Base-by-base conservation (phyloP, 2,113 vertebrate genomes). In the Entosphenus tridentatus region DNA sequence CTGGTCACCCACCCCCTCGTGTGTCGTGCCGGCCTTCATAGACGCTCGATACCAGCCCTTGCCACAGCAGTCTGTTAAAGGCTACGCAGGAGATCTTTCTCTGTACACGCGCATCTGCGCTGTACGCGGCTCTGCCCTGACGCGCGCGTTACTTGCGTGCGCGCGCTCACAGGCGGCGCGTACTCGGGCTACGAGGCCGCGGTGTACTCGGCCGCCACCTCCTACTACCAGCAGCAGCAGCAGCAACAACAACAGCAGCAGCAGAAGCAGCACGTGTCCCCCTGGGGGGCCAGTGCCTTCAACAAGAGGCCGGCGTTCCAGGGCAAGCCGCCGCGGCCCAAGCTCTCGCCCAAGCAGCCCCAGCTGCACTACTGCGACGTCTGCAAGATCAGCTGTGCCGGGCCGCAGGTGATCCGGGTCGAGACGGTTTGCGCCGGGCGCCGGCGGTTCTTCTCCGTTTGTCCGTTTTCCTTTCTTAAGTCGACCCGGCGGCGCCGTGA, bases 311-410 rank as follows among this genome's bases (percentile, higher is more conserved):
- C 86, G 68, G 83, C 87, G 75, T 95, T 98, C 80, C 89, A 95
- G 80, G 96, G 81, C 75, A 96, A 98, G 76, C 89, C 89, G 75
- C 82, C 92, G 70, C 87, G 93, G 76, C 87, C 89, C 75, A 96
- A 98, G 70, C 93, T 91, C 74, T 86, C 92, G 11, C 89, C 91
- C 65, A 98, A 96, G 76, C 92, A 89, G 1, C 90, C 93, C 56
- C 93, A 98, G 82, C 96, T 98, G 77, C 93, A 98, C 78, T 98
- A 98, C 76, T 98, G 93, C 76, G 92, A 96, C 2, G 93, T 96
- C 73, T 98, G 93, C 76, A 96, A 98, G 80, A 98, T 98, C 82
- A 96, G 93, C 81, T 98, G 93, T 80, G 93, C 93, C 70, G 93
- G 93, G 76, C 93, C 93, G 39, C 92, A 98, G 88, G 93, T 97